phyloP scores from a whole-genome alignment of 2,113 vertebrate species.

The Nibea albiflora region DNA sequence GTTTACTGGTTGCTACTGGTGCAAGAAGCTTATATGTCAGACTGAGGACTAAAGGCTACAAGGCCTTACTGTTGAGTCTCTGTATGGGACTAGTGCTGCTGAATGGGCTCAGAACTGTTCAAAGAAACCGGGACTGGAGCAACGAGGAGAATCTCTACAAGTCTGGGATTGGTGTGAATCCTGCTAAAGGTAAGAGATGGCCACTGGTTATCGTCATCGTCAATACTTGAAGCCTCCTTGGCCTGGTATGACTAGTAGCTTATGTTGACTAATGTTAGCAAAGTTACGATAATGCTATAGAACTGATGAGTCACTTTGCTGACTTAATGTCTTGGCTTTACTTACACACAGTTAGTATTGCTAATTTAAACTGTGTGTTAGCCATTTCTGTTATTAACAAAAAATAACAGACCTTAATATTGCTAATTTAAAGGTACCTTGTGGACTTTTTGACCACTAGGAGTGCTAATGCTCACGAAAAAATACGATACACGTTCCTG shows the following conservation, averaged over 20 bases:
- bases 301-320: background rate
- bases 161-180: conserved; percentile 98
- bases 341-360: too few relatives aligned
- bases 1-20: conserved; percentile 93
- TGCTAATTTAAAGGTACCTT: too few relatives aligned
- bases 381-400: background rate
- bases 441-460: background rate
- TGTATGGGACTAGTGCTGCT: conserved; percentile 91
- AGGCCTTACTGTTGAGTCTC: conserved; percentile 88
- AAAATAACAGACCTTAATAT: too few relatives aligned
- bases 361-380: background rate
- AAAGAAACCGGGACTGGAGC: conserved; percentile 97
- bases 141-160: conserved; percentile 98
- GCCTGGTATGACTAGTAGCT: too few relatives aligned
- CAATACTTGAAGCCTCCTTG: background rate
- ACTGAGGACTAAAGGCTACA: conserved; percentile 89
- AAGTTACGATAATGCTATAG: background rate
- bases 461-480: too few relatives aligned
- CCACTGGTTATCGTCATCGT: background rate
- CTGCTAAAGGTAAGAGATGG: conserved; percentile 94
- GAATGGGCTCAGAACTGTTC: conserved; percentile 92
- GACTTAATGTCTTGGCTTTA: too few relatives aligned
- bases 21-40: conserved; percentile 90
- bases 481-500: background rate
- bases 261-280: background rate